A percentile compares a stretch with the other conserved stretches of the same genome.
phyloP scores from a whole-genome alignment of 2,797 vertebrate species.

The Eidolon dupreanum region DNA sequence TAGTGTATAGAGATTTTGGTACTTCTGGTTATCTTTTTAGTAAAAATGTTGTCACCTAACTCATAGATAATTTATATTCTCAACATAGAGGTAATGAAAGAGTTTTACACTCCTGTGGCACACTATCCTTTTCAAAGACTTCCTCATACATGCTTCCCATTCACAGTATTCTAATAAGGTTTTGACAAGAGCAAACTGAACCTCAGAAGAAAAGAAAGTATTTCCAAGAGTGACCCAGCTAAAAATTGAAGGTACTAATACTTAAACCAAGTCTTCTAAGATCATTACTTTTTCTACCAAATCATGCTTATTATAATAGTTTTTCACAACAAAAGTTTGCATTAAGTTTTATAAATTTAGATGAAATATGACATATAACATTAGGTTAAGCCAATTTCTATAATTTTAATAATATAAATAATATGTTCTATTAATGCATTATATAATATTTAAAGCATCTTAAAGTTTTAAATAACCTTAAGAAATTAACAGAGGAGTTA shows the following conservation, averaged over 20 bases:
- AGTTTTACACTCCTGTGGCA: neutral
- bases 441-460: neutral
- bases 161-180: neutral
- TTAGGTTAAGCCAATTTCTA: neutral
- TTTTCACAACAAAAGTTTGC: neutral
- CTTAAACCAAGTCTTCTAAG: neutral
- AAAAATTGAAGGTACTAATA: neutral
- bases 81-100: neutral
- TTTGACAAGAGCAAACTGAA: neutral
- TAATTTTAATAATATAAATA: neutral
- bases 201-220: neutral
- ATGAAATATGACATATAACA: neutral
- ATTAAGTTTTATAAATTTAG: slow-evolving; percentile 1
- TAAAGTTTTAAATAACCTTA: neutral
- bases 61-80: neutral
- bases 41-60: neutral
- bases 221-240: neutral
- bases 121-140: neutral
- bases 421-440: neutral
- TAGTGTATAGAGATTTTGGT: neutral
- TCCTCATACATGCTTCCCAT: neutral
- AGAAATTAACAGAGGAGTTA: neutral
- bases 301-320: neutral
- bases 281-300: neutral
- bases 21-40: neutral